Evolutionary conservation across 1,140 invertebrate species (phyloP).

Genomic region (Prorops nasuta): DNA sequence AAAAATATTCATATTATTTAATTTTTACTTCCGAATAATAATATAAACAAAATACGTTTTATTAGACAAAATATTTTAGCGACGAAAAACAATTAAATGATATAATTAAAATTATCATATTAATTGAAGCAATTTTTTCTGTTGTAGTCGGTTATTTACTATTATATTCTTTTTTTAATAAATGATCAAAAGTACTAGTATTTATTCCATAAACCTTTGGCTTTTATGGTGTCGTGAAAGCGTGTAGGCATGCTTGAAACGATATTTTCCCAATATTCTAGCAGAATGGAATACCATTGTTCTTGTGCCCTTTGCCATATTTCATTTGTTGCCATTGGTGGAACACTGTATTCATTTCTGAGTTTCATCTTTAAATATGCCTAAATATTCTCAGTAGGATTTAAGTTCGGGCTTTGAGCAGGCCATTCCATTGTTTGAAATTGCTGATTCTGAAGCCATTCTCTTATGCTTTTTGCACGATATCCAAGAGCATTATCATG

Average conservation of each 20-base stretch:
- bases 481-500: neutral
- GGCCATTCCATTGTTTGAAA: constrained; percentile 7
- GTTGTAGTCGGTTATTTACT: constrained; percentile 5
- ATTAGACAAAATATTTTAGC: too few species aligned
- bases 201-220: too few species aligned
- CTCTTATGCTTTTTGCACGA: neutral
- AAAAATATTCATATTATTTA: too few species aligned
- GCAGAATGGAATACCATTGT: constrained; percentile 1
- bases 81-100: too few species aligned
- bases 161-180: constrained; percentile 10
- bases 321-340: constrained; percentile 1
- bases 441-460: neutral
- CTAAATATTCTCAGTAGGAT: constrained; percentile 23
- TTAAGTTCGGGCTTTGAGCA: constrained; percentile 12
- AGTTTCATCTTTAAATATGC: constrained; percentile 10
- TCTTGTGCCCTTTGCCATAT: constrained; percentile 5
- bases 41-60: too few species aligned
- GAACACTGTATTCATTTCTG: constrained; percentile 3
- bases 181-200: neutral
- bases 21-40: too few species aligned
- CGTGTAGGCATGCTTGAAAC: constrained; percentile 6
- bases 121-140: too few species aligned
- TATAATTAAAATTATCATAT: too few species aligned
- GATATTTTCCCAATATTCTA: constrained; percentile 7
- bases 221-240: too few species aligned